Evolutionary conservation across 2,888 invertebrate genomes (phyloP).

Genomic region (Hypomecis punctinalis): DNA sequence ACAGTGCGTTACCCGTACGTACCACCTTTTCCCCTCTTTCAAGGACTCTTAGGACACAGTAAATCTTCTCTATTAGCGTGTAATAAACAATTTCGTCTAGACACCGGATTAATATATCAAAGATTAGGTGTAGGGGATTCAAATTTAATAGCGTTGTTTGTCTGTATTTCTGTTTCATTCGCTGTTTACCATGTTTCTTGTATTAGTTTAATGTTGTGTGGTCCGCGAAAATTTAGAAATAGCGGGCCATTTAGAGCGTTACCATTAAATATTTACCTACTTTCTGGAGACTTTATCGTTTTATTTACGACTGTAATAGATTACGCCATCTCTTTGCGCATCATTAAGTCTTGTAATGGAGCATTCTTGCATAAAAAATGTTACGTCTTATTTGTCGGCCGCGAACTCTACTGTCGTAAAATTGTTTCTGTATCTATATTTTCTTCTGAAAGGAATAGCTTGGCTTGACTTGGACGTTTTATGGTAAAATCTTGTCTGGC

Average conservation of each 20-base stretch:
- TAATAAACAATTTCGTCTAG: constrained; percentile 65
- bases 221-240: constrained; percentile 39
- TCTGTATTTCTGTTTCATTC: constrained; percentile 58
- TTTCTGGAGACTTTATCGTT: constrained; percentile 15
- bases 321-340: constrained; percentile 3
- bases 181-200: constrained; percentile 46
- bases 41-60: constrained; percentile 51
- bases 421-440: constrained; percentile 1
- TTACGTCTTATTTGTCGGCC: constrained; percentile 9
- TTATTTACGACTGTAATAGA: constrained; percentile 22
- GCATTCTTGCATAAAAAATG: constrained; percentile 18
- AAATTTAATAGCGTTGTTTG: constrained; percentile 58
- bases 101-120: constrained; percentile 56
- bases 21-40: constrained; percentile 58
- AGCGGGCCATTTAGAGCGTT: constrained; percentile 22
- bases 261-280: constrained; percentile 20
- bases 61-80: constrained; percentile 56
- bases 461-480: constrained; percentile 10
- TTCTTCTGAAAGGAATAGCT: neutral
- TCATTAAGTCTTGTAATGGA: constrained; percentile 16
- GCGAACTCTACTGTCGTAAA: constrained; percentile 1
- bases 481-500: constrained; percentile 30
- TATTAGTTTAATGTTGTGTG: constrained; percentile 45
- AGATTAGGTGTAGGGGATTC: constrained; percentile 50
- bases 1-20: constrained; percentile 54